Evolutionary conservation across 2,113 vertebrate species (phyloP), one percentile per base, ranked within the genome.

Genomic region (Hypanus sabinus): DNA sequence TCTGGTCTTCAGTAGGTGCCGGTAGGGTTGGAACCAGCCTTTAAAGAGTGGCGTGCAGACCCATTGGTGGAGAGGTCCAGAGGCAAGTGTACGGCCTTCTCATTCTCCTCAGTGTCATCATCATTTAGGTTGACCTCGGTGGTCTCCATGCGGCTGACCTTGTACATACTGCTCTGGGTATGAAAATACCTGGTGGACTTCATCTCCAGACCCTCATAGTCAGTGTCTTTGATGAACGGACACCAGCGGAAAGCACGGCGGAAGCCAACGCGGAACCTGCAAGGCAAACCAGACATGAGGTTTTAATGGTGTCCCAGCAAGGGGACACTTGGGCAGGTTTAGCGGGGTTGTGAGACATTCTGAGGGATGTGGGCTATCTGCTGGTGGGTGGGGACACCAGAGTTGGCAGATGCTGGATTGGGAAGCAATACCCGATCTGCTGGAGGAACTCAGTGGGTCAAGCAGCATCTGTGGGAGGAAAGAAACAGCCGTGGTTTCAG

Each of bases 261-360:
- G 95, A 99, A 99, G 18, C 99, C 99, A 93, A 98, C 96, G 0
- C 99, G 98, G 95, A 99, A 99, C 96, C 99, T 99, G 96, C 9
- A 73, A 16, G 10, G 20, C 4, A 71, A 93, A 55, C 0, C 27
- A 62, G 0, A 11, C 10, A 0, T 12, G 6, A 5, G 2, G 2
- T 33, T 20, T 36, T 18, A 90, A 24, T 24, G 22, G 0, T 20
- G 62, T 46, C 46, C 46, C 46, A 46, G 46, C 46, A 46, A 46
- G 46, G 46, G 46, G 46, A 46, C 1, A 46, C 46, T 46, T 46
- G 46, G 46, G 4, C 46, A 46, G 46, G 1, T 46, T 46, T 46
- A 11, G 68, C 11, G 68, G 10, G 12, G 14, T 18, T 2, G 68
- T 70, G 68, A 70, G 18, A 70, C 2, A 3, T 46, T 46, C 46